Conservation (phyloP, 1,140 invertebrate genomes). For the Zaprionus vittiger region DNA sequence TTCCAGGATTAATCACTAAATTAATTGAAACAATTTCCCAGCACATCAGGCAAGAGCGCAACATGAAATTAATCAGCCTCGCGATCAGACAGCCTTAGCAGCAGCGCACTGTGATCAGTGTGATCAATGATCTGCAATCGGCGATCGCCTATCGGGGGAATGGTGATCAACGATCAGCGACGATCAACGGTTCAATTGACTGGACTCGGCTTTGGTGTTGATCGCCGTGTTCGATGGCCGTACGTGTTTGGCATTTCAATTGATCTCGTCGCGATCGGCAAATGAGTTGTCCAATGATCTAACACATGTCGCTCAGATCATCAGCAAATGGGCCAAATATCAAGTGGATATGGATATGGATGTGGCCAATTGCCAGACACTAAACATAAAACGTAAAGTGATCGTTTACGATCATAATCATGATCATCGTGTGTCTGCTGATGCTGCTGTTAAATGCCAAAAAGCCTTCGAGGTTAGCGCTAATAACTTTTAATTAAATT, state of each 20-base stretch:
- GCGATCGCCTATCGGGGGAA: slow-evolving; percentile 19
- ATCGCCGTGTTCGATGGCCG: slow-evolving; percentile 72
- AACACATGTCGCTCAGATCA: slow-evolving; percentile 52
- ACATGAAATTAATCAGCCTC: slow-evolving; percentile 70
- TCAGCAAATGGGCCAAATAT: slow-evolving; percentile 19
- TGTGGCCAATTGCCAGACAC: slow-evolving; percentile 68
- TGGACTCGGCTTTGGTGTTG: slow-evolving; percentile 59
- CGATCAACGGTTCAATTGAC: slow-evolving; percentile 43
- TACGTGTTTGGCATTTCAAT: slow-evolving; percentile 74
- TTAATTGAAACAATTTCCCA: slow-evolving; percentile 81
- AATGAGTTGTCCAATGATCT: slow-evolving; percentile 73
- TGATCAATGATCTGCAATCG: slow-evolving; percentile 36
- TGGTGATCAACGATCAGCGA: slow-evolving; percentile 15
- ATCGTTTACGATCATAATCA: slow-evolving; percentile 48
- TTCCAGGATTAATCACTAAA: slow-evolving; percentile 79
- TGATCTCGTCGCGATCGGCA: slow-evolving; percentile 41
- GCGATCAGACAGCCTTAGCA: slow-evolving; percentile 33
- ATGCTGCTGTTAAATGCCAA: slow-evolving; percentile 37
- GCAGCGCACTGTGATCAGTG: slow-evolving; percentile 27
- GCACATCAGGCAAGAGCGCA: slow-evolving; percentile 68
- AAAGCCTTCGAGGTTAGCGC: slow-evolving; percentile 42
- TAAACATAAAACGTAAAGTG: slow-evolving; percentile 54
- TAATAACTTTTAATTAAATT: slow-evolving; percentile 83
- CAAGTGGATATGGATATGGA: slow-evolving; percentile 23
- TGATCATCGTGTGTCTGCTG: slow-evolving; percentile 11